These are phyloP conservation scores for Naso thynnoides DNA, from an alignment of 2,797 vertebrate genomes.

Conservation along the genomic window DNA sequence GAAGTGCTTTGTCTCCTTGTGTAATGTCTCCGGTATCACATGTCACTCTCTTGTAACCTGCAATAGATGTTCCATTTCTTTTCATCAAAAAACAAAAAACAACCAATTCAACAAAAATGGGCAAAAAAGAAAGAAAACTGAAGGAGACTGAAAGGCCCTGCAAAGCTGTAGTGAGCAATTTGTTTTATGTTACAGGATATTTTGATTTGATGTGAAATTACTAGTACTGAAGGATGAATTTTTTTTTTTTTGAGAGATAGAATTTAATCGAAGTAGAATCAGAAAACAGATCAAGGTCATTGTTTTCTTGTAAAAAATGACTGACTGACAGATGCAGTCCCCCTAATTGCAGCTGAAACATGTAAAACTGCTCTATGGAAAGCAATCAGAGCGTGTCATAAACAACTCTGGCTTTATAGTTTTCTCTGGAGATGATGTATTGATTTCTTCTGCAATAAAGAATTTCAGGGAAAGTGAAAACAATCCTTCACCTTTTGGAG, in stretches of 20 bases:
- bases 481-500: constrained; percentile 23
- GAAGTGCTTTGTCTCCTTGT: too few relatives aligned
- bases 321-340: neutral
- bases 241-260: neutral
- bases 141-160: neutral
- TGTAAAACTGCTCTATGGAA: constrained; percentile 39
- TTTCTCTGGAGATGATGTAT: constrained; percentile 53
- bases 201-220: neutral
- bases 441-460: constrained; percentile 46
- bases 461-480: constrained; percentile 17
- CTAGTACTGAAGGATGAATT: neutral
- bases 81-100: too few relatives aligned
- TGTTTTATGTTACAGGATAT: neutral
- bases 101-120: too few relatives aligned
- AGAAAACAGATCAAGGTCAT: neutral
- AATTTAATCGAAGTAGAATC: neutral
- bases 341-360: constrained; percentile 33
- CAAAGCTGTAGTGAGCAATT: neutral
- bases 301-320: neutral
- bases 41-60: neutral
- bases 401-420: constrained; percentile 34
- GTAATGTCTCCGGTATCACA: too few relatives aligned
- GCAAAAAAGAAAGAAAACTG: neutral
- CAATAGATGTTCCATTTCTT: neutral
- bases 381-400: constrained; percentile 38